phyloP scores from a whole-genome alignment of 1,140 invertebrate genomes.

The Diuraphis noxia region DNA sequence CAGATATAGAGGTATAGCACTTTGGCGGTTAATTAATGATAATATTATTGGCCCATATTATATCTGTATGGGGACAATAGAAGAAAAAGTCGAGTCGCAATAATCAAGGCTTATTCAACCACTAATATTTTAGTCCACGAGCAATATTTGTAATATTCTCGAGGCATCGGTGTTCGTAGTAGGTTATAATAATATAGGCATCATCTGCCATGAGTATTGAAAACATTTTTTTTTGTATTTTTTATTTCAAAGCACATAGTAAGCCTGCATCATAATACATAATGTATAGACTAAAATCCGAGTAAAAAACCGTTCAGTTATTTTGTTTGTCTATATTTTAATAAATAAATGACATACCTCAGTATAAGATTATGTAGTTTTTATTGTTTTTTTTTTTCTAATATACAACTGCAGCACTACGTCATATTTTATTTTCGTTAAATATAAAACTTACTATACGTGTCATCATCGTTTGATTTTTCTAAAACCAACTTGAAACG shows the following conservation, averaged over 20 bases:
- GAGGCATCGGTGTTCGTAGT: neutral
- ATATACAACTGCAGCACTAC: neutral
- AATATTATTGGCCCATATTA: neutral
- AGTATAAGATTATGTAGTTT: neutral
- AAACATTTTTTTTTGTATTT: neutral
- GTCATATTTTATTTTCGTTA: neutral
- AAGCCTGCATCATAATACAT: neutral
- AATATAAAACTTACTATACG: neutral
- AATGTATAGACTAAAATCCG: neutral
- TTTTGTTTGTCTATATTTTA: neutral
- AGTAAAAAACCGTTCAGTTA: neutral
- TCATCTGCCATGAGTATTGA: neutral
- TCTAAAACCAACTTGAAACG: too few species aligned
- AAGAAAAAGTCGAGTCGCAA: constrained; percentile 29
- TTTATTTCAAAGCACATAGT: neutral
- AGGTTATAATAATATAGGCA: too few species aligned
- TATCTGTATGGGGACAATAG: constrained; percentile 21
- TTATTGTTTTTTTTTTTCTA: neutral
- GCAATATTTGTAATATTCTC: neutral
- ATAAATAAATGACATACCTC: neutral
- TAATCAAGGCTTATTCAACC: constrained; percentile 36
- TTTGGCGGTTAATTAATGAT: constrained; percentile 23
- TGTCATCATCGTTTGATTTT: neutral
- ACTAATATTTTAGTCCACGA: neutral
- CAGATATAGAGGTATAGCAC: too few species aligned